These are phyloP conservation scores for Hesperia comma DNA, from an alignment of 2,888 invertebrate species.

Conservation along the genomic window DNA sequence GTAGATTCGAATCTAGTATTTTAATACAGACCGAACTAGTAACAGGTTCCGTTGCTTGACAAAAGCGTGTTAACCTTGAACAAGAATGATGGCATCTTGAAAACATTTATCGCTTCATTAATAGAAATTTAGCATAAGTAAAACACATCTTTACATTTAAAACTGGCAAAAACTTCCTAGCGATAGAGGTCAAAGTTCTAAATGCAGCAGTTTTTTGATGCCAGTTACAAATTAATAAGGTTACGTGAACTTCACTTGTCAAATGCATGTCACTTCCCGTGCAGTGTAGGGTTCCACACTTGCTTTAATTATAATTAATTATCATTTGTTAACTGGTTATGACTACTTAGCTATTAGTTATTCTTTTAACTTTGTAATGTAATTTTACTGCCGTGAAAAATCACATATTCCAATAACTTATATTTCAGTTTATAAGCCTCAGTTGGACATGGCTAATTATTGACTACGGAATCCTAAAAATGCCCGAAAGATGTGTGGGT, in stretches of 20 bases:
- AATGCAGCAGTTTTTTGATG: conserved; percentile 59
- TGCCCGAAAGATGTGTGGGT: conserved; percentile 58
- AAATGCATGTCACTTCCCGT: no score
- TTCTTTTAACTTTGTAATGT: no score
- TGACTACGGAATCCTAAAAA: no score
- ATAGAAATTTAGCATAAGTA: conserved; percentile 8
- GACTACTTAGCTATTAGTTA: no score
- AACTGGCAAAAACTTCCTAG: conserved; percentile 8
- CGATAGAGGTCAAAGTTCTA: conserved; percentile 60
- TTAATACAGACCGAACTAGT: neutral
- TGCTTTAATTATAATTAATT: no score
- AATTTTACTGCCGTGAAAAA: no score
- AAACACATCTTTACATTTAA: conserved; percentile 13
- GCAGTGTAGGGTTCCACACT: no score
- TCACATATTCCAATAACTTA: no score
- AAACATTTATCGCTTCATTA: conserved; percentile 29
- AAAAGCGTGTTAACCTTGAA: conserved; percentile 17
- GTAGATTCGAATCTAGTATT: no score
- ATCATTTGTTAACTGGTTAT: no score
- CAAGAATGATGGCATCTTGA: conserved; percentile 26
- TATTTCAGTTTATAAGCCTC: no score
- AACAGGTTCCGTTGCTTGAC: conserved; percentile 9
- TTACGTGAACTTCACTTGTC: conserved; percentile 39
- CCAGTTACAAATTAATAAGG: conserved; percentile 60
- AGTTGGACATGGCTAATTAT: no score